These are phyloP conservation scores for Spodoptera litura DNA, from an alignment of 1,140 invertebrate species.

Conservation along the genomic window DNA sequence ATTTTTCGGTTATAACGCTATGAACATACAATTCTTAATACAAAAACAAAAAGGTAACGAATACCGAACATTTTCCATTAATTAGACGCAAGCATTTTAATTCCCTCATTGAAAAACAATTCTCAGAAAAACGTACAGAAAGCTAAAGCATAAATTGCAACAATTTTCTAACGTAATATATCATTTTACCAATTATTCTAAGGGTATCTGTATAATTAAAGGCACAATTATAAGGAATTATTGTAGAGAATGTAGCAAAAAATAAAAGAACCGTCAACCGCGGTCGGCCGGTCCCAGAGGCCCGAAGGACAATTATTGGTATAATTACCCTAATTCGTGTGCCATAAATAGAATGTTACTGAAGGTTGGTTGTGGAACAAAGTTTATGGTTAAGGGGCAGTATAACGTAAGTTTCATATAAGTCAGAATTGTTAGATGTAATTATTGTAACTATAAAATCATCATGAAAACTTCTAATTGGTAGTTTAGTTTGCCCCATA, in stretches of 20 bases:
- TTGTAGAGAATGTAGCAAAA: conserved; percentile 31
- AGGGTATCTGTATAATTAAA: conserved; percentile 23
- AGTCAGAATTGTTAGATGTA: too few relatives aligned
- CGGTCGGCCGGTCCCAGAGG: conserved; percentile 28
- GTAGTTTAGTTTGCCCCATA: too few relatives aligned
- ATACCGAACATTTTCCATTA: too few relatives aligned
- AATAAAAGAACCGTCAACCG: conserved; percentile 11
- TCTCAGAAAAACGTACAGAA: not conserved
- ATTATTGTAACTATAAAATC: too few relatives aligned
- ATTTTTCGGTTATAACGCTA: too few relatives aligned
- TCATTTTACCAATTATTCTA: conserved; percentile 32
- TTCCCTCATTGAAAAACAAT: not conserved
- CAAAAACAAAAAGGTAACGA: too few relatives aligned
- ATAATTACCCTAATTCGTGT: conserved; percentile 39
- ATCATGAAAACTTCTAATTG: too few relatives aligned
- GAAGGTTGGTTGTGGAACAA: not conserved
- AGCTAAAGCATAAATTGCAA: conserved; percentile 1
- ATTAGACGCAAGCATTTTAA: not conserved
- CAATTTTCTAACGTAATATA: conserved; percentile 5
- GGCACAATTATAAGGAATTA: conserved; percentile 15
- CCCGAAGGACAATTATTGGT: conserved; percentile 20
- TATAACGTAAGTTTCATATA: not conserved
- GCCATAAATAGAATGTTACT: conserved; percentile 27
- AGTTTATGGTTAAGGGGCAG: conserved; percentile 13
- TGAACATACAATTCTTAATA: too few relatives aligned